Evolutionary conservation across 2,888 invertebrate genomes (phyloP), one percentile per base, ranked within the genome.

Genomic region (Netelia virgata): DNA sequence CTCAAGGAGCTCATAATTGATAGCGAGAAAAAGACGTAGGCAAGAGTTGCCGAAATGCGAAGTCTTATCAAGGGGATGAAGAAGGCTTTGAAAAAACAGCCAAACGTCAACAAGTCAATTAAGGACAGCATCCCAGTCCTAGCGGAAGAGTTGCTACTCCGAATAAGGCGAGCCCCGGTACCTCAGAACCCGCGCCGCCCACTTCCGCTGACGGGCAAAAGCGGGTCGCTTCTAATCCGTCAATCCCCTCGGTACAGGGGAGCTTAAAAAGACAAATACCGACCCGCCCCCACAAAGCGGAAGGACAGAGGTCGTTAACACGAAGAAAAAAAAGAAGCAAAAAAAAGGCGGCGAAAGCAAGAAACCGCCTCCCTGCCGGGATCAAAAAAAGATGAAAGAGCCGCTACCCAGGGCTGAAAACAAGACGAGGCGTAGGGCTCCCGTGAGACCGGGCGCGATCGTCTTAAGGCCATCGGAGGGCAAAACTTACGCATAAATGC

Each of bases 351-450:
- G 50, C 6, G n/a, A 23, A 23, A 23, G 2, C 2, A 50, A 3
- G 50, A 50, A 50, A 50, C 9, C 0, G 50, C 10, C 50, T 3
- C 50, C 1, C 2, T 23, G 6, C 50, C 50, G 10, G 50, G 14
- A 0, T 1, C 10, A 0, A 11, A 50, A 50, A 10, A 3, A 3
- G n/a, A n/a, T n/a, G 10, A 10, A 11, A 10, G 50, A 10, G 10
- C 50, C 50, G 50, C 50, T 3, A 50, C 11, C 3, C 3, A 3
- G 50, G 14, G 14, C 2, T 3, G 10, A 2, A 50, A 86, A 6
- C n/a, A 63, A 5, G 82, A 74, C 23, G 84, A 79, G 8, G 77
- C 83, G 5, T 78, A 84, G 8, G 83, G 76, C 36, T 86, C 81
- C 82, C 18, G 50, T 9, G 0, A 69, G 28, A n/a, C n/a, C 47